Conservation (phyloP, 2,888 invertebrate genomes). For the Melitaea athalia region DNA sequence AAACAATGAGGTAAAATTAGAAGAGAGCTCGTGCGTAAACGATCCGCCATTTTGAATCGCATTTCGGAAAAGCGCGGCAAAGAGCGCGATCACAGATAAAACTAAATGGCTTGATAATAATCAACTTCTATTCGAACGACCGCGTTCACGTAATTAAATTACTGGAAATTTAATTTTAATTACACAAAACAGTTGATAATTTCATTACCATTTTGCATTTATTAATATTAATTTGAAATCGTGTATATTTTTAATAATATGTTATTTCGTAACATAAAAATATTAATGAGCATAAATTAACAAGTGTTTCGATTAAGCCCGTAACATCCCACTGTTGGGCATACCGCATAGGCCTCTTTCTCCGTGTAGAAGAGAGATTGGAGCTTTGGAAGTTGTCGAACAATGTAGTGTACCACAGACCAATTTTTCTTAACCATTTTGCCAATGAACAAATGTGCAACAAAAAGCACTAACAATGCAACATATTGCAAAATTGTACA, state of each 20-base stretch:
- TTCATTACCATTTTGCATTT: neutral
- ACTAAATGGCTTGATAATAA: constrained; percentile 31
- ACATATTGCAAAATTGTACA: neutral
- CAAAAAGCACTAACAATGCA: neutral
- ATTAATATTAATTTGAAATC: neutral
- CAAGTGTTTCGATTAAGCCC: too few relatives aligned
- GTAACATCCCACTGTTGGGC: too few relatives aligned
- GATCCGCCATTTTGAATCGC: constrained; percentile 44
- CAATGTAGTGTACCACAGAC: too few relatives aligned
- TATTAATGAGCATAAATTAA: too few relatives aligned
- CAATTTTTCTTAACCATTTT: too few relatives aligned
- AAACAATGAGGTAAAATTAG: constrained; percentile 73
- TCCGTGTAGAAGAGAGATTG: too few relatives aligned
- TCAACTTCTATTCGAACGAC: constrained; percentile 23
- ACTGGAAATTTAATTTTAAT: constrained; percentile 3
- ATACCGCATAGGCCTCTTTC: too few relatives aligned
- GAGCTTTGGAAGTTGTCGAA: too few relatives aligned
- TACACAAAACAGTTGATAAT: neutral
- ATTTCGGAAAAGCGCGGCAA: constrained; percentile 37
- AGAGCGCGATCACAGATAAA: constrained; percentile 39
- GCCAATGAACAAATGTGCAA: too few relatives aligned
- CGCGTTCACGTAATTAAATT: neutral
- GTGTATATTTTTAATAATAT: neutral
- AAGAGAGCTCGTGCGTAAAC: constrained; percentile 69
- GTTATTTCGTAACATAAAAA: too few relatives aligned